Percentiles rank a stretch among this genome's conserved stretches.
phyloP scores from a whole-genome alignment of 2,113 vertebrate genomes.

The Lethenteron camtschaticum region DNA sequence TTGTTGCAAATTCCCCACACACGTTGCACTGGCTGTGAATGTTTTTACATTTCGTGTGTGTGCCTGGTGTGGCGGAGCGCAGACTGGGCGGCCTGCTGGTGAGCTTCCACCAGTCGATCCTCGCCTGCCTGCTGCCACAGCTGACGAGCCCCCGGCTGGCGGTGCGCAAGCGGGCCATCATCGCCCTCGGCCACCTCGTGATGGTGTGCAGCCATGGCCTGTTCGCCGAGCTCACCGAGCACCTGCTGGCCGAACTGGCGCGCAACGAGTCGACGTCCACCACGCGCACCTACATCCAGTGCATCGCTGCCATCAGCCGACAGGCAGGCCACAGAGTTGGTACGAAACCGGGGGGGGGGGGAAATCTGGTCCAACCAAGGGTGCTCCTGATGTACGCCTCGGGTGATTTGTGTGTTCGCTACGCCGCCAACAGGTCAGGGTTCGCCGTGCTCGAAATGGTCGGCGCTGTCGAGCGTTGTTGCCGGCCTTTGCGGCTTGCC shows the following conservation, averaged over 20 bases:
- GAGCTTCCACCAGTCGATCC: constrained; percentile 56
- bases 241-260: constrained; percentile 38
- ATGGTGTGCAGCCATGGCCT: constrained; percentile 48
- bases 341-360: constrained; percentile 17
- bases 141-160: constrained; percentile 64
- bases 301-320: constrained; percentile 52
- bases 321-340: constrained; percentile 71
- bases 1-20: no score
- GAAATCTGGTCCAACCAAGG: no score
- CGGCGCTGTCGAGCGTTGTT: no score
- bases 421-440: no score
- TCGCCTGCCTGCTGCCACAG: constrained; percentile 61
- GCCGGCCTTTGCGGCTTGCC: no score
- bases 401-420: no score
- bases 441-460: no score
- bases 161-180: constrained; percentile 61
- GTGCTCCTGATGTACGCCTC: no score
- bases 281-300: constrained; percentile 67
- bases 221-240: constrained; percentile 58
- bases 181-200: constrained; percentile 61
- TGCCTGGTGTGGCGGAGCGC: constrained; percentile 14
- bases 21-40: no score
- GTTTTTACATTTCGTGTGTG: neutral
- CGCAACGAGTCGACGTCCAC: constrained; percentile 30
- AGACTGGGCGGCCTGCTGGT: constrained; percentile 52